These are phyloP conservation scores for Chitala chitala DNA, from an alignment of 2,113 vertebrate genomes.

Conservation along the genomic window DNA sequence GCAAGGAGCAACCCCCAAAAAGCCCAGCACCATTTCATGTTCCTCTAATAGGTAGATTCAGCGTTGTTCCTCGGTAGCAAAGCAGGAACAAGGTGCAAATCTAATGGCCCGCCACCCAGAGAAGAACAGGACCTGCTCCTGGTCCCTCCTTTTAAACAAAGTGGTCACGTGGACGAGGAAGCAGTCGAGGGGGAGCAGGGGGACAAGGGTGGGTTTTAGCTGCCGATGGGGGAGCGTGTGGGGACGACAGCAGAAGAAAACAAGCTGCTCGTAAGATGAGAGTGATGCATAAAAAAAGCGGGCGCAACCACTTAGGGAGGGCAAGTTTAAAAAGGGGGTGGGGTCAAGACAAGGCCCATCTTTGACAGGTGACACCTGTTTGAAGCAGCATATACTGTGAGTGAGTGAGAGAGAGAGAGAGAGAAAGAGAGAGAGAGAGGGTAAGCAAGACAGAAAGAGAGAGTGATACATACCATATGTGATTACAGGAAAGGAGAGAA, in stretches of 20 bases:
- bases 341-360: slow-evolving; percentile 6
- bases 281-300: slow-evolving; percentile 37
- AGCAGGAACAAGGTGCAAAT: slow-evolving; percentile 50
- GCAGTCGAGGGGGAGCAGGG: not conserved
- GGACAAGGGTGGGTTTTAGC: slow-evolving; percentile 32
- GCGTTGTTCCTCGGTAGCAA: slow-evolving; percentile 42
- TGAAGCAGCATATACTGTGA: slow-evolving; percentile 13
- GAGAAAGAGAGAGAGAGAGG: slow-evolving; percentile 3
- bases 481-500: slow-evolving; percentile 20
- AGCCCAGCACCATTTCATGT: slow-evolving; percentile 68
- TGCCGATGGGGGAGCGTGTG: not conserved
- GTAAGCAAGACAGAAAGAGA: slow-evolving; percentile 11
- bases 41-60: not conserved
- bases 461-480: slow-evolving; percentile 18
- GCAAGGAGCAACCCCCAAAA: slow-evolving; percentile 56
- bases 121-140: slow-evolving; percentile 51
- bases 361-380: slow-evolving; percentile 50
- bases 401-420: slow-evolving; percentile 9
- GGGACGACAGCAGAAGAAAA: slow-evolving; percentile 1
- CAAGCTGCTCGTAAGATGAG: slow-evolving; percentile 6
- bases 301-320: slow-evolving; percentile 12
- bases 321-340: not conserved
- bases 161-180: slow-evolving; percentile 13
- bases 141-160: slow-evolving; percentile 48
- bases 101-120: slow-evolving; percentile 45